These are phyloP conservation scores for Pristionchus japonicus DNA, from an alignment of 2,888 invertebrate species.

Conservation along the genomic window DNA sequence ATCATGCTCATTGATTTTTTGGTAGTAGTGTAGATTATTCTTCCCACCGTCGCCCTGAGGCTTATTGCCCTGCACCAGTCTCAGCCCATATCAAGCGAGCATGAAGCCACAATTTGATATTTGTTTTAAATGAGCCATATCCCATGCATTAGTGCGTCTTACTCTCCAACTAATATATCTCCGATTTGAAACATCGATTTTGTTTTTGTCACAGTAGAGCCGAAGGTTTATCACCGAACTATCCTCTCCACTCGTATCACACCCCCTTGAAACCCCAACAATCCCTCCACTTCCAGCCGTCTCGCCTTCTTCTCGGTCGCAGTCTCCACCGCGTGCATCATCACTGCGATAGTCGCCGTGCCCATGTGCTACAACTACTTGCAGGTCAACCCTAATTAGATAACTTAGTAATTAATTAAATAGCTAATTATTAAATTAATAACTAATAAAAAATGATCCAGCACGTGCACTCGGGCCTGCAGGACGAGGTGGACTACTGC, in stretches of 20 bases:
- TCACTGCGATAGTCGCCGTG: slow-evolving; percentile 36
- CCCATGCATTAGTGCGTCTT: too few relatives aligned
- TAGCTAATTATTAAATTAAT: neutral
- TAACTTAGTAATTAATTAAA: neutral
- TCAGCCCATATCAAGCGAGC: too few relatives aligned
- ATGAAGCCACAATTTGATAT: too few relatives aligned
- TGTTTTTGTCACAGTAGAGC: neutral
- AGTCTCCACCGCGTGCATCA: neutral
- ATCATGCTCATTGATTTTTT: too few relatives aligned
- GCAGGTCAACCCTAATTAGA: neutral
- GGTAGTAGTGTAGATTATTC: too few relatives aligned
- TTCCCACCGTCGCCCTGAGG: too few relatives aligned
- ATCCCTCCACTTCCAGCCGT: neutral
- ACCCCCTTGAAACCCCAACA: neutral
- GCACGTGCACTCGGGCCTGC: slow-evolving; percentile 44
- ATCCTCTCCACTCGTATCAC: neutral
- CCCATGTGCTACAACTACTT: slow-evolving; percentile 46
- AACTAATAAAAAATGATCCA: neutral
- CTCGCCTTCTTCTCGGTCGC: slow-evolving; percentile 36
- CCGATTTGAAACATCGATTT: neutral
- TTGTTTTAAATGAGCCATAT: too few relatives aligned
- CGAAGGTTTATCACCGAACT: too few relatives aligned
- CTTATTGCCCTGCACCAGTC: neutral
- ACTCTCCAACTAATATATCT: neutral
- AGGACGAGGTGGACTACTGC: slow-evolving; percentile 44